Percentiles rank a stretch among this genome's conserved stretches.
phyloP scores from a whole-genome alignment of 2,797 vertebrate species.

The Pteropus rufus region DNA sequence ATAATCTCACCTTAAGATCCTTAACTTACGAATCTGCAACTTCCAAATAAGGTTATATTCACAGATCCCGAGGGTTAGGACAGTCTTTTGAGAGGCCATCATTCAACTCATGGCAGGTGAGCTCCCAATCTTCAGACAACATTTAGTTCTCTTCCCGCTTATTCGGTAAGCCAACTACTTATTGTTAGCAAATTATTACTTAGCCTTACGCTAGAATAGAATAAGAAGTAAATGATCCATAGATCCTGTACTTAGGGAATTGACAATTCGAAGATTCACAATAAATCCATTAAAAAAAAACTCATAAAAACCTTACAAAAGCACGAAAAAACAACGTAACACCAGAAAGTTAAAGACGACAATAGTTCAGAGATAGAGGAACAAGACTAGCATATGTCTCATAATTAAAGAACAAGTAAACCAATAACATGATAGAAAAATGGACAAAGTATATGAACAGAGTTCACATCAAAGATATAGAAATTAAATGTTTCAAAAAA shows the following conservation, averaged over 20 bases:
- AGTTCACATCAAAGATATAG: not conserved
- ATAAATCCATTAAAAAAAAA: not conserved
- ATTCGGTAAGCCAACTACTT: not conserved
- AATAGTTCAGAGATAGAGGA: not conserved
- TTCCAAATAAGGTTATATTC: not conserved
- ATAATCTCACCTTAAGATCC: not conserved
- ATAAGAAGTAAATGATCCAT: not conserved
- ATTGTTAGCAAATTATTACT: not conserved
- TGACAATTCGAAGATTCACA: not conserved
- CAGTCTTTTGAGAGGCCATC: not conserved
- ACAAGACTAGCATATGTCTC: not conserved
- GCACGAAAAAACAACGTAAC: no score
- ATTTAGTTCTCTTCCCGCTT: not conserved
- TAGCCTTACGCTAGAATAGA: not conserved
- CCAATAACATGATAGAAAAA: not conserved
- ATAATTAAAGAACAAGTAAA: not conserved
- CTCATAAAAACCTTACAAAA: not conserved
- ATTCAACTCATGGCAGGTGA: not conserved
- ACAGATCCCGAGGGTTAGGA: not conserved
- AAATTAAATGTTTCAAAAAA: not conserved
- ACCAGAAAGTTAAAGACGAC: not conserved
- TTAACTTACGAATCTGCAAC: not conserved
- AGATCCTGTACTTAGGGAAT: not conserved
- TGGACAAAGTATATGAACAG: not conserved
- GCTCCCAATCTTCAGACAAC: not conserved